These are phyloP conservation scores for Callosobruchus maculatus DNA, from an alignment of 2,888 invertebrate species.

Conservation along the genomic window DNA sequence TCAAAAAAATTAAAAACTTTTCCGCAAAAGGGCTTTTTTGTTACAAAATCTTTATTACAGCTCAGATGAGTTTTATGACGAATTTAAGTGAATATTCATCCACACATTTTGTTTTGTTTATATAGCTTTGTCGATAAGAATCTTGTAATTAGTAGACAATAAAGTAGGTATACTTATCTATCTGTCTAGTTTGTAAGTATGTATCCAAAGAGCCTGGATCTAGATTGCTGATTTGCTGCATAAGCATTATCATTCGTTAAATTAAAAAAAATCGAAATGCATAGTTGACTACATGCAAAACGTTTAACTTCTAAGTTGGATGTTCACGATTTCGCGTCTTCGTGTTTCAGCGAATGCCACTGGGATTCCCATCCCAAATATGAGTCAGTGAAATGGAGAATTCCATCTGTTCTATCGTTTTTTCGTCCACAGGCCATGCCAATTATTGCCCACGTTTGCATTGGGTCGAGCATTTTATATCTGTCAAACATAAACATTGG, in stretches of 20 bases:
- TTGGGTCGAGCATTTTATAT: conserved; percentile 16
- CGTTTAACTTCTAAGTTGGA: not conserved
- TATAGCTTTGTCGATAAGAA: too few species aligned
- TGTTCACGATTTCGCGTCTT: not conserved
- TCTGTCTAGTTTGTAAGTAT: too few species aligned
- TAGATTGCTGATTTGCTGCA: too few species aligned
- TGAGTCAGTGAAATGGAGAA: not conserved
- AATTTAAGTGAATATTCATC: too few species aligned
- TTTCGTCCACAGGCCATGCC: conserved; percentile 11
- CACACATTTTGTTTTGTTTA: too few species aligned
- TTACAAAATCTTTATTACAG: too few species aligned
- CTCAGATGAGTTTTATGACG: too few species aligned
- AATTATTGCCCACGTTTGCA: conserved; percentile 15
- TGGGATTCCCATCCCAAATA: not conserved
- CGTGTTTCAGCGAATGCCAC: not conserved
- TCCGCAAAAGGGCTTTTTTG: too few species aligned
- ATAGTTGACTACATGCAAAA: not conserved
- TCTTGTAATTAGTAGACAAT: too few species aligned
- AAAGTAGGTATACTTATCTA: too few species aligned
- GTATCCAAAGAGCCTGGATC: too few species aligned
- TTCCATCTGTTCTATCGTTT: conserved; percentile 1
- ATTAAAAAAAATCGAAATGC: not conserved
- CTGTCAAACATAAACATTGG: conserved; percentile 20
- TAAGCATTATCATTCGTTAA: not conserved
- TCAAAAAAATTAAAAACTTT: too few species aligned